Evolutionary conservation across 2,797 vertebrate species (phyloP).

Genomic region (Triplophysa yarkandensis): DNA sequence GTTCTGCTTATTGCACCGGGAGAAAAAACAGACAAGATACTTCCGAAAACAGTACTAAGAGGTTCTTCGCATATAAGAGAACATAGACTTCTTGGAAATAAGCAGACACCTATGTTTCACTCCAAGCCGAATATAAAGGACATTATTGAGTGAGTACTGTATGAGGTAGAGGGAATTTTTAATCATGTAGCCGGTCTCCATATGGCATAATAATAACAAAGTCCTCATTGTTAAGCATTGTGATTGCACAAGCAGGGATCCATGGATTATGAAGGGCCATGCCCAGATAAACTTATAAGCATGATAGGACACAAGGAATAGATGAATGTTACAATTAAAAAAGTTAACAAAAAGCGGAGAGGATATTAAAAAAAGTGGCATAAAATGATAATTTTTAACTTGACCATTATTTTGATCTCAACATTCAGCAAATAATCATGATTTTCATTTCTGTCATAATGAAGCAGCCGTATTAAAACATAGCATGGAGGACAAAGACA

Average conservation of each 20-base stretch:
- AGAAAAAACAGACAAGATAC: slow-evolving; percentile 26
- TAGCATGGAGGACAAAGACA: too few relatives aligned
- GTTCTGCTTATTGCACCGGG: slow-evolving; percentile 21
- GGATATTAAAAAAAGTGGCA: too few relatives aligned
- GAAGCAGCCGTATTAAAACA: too few relatives aligned
- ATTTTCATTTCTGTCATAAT: too few relatives aligned
- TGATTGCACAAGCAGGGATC: slow-evolving; percentile 55
- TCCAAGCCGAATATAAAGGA: slow-evolving; percentile 26
- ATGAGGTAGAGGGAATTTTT: slow-evolving; percentile 26
- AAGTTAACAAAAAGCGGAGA: too few relatives aligned
- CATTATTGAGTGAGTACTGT: slow-evolving; percentile 42
- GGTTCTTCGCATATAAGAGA: slow-evolving; percentile 18
- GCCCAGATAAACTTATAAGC: too few relatives aligned
- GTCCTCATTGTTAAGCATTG: slow-evolving; percentile 70
- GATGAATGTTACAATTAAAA: too few relatives aligned
- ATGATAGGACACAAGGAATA: too few relatives aligned
- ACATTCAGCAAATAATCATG: too few relatives aligned
- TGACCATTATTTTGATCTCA: too few relatives aligned
- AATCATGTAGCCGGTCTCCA: slow-evolving; percentile 58
- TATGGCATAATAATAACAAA: slow-evolving; percentile 72
- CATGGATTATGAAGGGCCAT: slow-evolving; percentile 51
- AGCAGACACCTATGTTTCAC: slow-evolving; percentile 24
- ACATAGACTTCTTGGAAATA: slow-evolving; percentile 16
- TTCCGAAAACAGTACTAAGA: slow-evolving; percentile 5
- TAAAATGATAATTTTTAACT: too few relatives aligned